phyloP scores from a whole-genome alignment of 2,797 vertebrate species.

The Poecilia gillii region DNA sequence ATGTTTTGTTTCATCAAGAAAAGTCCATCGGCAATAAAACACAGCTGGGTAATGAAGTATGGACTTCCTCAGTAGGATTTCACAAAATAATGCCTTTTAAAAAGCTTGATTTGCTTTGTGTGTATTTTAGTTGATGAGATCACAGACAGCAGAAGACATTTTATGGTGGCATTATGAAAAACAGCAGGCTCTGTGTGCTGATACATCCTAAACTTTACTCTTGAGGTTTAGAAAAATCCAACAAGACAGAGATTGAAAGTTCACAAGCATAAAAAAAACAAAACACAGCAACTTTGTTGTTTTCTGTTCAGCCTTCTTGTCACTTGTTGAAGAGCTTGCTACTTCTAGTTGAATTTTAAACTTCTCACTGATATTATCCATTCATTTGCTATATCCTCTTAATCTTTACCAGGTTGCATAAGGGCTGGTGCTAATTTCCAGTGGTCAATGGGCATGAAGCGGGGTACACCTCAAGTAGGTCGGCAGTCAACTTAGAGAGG shows the following conservation, averaged over 20 bases:
- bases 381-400: not conserved
- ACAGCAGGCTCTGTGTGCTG: not conserved
- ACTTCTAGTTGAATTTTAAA: not conserved
- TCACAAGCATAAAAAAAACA: not conserved
- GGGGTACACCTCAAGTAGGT: not conserved
- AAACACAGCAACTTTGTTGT: not conserved
- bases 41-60: not conserved
- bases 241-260: conserved; percentile 2
- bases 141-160: not conserved
- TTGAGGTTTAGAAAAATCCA: not conserved
- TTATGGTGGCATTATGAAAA: not conserved
- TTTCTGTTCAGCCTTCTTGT: not conserved
- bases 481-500: not conserved
- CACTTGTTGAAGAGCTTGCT: not conserved
- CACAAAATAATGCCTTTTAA: not conserved
- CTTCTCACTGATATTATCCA: not conserved
- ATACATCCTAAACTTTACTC: not conserved
- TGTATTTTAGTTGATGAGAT: conserved; percentile 2
- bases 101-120: conserved; percentile 3
- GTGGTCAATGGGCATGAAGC: not conserved
- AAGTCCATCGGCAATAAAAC: not conserved
- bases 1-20: conserved; percentile 1
- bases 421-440: not conserved
- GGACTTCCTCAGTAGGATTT: not conserved
- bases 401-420: not conserved